Evolutionary conservation across 2,113 vertebrate species (phyloP).

Genomic region (Chaenocephalus aceratus): DNA sequence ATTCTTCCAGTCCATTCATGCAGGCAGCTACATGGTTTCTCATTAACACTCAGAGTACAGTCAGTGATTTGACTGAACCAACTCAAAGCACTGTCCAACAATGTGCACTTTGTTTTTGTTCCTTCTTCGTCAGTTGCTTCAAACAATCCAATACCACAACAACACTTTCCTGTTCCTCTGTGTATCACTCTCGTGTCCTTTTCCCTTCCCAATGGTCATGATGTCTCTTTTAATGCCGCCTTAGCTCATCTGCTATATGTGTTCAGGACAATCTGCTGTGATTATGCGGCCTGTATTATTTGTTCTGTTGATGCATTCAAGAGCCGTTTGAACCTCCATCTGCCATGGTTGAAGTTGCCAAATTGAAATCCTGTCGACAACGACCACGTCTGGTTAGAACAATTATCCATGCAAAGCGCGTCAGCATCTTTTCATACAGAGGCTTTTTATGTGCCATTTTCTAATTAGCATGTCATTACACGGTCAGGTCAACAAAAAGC

Average conservation of each 20-base stretch:
- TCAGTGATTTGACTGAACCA: no score
- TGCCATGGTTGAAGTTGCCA: not conserved
- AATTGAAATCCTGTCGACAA: not conserved
- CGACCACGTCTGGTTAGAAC: not conserved
- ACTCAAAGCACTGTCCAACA: no score
- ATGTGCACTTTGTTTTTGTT: no score
- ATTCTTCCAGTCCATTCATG: no score
- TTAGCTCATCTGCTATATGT: not conserved
- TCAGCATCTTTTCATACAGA: slow-evolving; percentile 39
- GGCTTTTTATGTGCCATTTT: slow-evolving; percentile 41
- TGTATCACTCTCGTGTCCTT: not conserved
- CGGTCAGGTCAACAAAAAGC: slow-evolving; percentile 35
- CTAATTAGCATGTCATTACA: slow-evolving; percentile 60
- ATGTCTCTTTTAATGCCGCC: no score
- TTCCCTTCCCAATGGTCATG: not conserved
- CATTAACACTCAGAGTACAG: no score
- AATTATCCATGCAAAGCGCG: slow-evolving; percentile 25
- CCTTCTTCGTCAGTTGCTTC: no score
- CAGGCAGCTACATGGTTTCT: no score
- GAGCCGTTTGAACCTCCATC: not conserved
- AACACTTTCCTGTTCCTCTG: not conserved
- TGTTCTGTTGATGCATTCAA: not conserved
- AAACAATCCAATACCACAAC: not conserved
- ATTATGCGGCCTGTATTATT: not conserved
- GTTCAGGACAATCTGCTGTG: not conserved